Conservation (phyloP, 2,113 vertebrate genomes). For the Osmerus mordax region DNA sequence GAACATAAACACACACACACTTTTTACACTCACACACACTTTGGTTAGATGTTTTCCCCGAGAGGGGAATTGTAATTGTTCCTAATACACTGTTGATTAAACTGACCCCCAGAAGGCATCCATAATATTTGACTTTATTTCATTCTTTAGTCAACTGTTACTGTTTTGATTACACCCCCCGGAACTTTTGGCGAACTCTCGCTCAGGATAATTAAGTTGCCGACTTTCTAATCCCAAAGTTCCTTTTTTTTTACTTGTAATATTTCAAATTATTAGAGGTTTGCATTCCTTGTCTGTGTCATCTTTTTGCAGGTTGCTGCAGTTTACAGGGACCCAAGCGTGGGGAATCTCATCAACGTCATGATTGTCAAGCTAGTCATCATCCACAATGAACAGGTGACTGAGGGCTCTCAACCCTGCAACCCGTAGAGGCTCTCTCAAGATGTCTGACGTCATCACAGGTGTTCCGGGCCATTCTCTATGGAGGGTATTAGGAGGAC, state of each 20-base stretch:
- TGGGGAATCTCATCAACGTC: slow-evolving; percentile 97
- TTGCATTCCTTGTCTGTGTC: slow-evolving; percentile 63
- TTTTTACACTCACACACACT: neutral
- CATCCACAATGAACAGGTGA: slow-evolving; percentile 93
- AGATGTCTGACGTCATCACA: slow-evolving; percentile 46
- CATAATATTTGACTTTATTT: slow-evolving; percentile 22
- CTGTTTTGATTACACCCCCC: slow-evolving; percentile 34
- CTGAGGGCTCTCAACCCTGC: slow-evolving; percentile 38
- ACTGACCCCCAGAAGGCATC: slow-evolving; percentile 27
- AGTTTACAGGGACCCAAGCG: slow-evolving; percentile 92
- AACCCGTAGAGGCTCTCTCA: slow-evolving; percentile 18
- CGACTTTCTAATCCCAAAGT: neutral
- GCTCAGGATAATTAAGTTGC: slow-evolving; percentile 1
- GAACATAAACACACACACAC: too few relatives aligned
- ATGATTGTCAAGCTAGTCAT: slow-evolving; percentile 91
- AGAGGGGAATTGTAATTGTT: slow-evolving; percentile 34
- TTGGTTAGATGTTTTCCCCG: slow-evolving; percentile 29
- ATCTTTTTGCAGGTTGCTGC: slow-evolving; percentile 86
- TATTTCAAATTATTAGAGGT: slow-evolving; percentile 48
- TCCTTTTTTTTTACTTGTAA: neutral
- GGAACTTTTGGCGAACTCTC: slow-evolving; percentile 19
- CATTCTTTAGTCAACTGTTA: slow-evolving; percentile 30
- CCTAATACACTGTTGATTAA: slow-evolving; percentile 53
- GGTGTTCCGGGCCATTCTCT: slow-evolving; percentile 40
- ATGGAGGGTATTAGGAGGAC: slow-evolving; percentile 48